Base-by-base conservation (phyloP, 2,888 invertebrate genomes). In the Drymonia ruficornis region DNA sequence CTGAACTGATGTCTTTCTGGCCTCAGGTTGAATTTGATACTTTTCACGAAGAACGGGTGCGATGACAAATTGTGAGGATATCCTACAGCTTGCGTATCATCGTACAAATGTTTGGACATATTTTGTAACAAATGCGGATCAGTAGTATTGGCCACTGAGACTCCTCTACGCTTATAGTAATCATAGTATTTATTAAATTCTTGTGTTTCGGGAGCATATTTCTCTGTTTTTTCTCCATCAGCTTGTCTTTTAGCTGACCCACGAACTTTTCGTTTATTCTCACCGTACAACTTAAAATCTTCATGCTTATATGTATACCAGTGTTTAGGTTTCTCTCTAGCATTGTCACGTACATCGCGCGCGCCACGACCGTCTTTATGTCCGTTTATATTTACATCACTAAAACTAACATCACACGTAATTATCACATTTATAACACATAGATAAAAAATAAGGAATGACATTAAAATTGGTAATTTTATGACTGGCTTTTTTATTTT, bases 361-460 rank as follows among this genome's bases (percentile, higher is more conserved):
- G 72, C 50, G 57, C 64, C 60, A 50, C 65, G 59, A 53, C 61
- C 65, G 49, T 77, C 67, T 71, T 80, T 78, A 58, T 62, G 64
- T 53, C 66, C 70, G 70, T 80, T 80, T 61, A 71, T 79, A 83
- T 85, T 83, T 78, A 85, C 72, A 80, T 81, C 73, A 82, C 79
- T 91, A 77, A 86, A 78, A 84, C 85, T 91, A 86, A 80, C 89
- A 89, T 91, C 89, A 89, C 91, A 91, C 83, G 73, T 78, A 80
- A 83, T 83, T 90, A 91, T 89, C 87, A 91, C 89, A 89, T 91
- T 90, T 73, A 87, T 70, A 80, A 89, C 74, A 86, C 85, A 90
- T 62, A 88, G 18, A 78, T 88, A 87, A 61, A 87, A 83, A 67
- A 89, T 63, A 55, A 91, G 79, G 78, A 90, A 81, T 83, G 83